Percentiles rank a stretch among this genome's conserved stretches.
Evolutionary conservation across 1,140 invertebrate genomes (phyloP).

Genomic region (Panagrolaimus sp.): DNA sequence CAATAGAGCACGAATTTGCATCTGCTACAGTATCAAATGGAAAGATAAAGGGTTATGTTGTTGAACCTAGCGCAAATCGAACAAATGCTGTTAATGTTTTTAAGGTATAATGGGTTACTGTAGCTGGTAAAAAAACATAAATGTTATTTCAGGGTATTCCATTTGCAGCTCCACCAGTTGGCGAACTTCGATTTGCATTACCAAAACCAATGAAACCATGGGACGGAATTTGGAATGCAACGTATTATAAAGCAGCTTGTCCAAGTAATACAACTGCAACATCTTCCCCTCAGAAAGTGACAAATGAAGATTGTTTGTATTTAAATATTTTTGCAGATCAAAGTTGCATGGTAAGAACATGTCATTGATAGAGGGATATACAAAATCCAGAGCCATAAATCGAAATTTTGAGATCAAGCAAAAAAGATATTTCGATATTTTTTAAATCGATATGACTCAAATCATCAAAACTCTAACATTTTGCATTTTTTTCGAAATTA

Average conservation of each 20-base stretch:
- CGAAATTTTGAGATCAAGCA: too few relatives aligned
- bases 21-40: not conserved
- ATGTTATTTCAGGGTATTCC: not conserved
- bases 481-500: too few relatives aligned
- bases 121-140: too few relatives aligned
- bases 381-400: too few relatives aligned
- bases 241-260: not conserved
- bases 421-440: too few relatives aligned
- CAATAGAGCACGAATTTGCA: too few relatives aligned
- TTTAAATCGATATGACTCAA: too few relatives aligned
- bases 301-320: constrained; percentile 4
- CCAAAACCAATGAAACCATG: not conserved
- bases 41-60: not conserved
- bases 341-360: not conserved
- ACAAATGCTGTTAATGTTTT: not conserved
- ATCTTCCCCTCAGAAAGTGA: not conserved
- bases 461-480: too few relatives aligned
- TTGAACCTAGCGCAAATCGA: not conserved
- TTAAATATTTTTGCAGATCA: constrained; percentile 3
- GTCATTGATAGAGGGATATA: too few relatives aligned
- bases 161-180: not conserved
- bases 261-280: not conserved
- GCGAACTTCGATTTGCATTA: not conserved
- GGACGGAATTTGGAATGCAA: constrained; percentile 1
- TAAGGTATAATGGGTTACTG: not conserved